Evolutionary conservation across 2,113 vertebrate genomes (phyloP).

Genomic region (Cricetomys ansorgei): DNA sequence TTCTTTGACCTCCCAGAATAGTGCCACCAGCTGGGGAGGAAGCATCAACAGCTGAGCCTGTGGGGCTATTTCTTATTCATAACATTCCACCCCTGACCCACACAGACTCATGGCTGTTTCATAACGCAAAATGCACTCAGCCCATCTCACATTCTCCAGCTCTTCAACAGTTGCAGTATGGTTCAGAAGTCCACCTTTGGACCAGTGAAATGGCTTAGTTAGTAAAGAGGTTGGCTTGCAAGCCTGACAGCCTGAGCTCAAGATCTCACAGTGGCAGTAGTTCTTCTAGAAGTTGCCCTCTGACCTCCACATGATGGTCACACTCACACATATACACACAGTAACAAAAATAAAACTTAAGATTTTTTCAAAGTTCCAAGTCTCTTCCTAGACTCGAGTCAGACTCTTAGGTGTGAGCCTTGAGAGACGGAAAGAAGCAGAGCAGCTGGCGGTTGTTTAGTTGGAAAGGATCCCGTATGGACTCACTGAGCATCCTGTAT

Average conservation of each 20-base stretch:
- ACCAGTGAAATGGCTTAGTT: neutral
- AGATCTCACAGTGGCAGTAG: neutral
- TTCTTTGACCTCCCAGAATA: neutral
- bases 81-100: neutral
- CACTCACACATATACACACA: neutral
- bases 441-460: conserved; percentile 8
- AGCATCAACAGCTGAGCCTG: neutral
- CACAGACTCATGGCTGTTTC: neutral
- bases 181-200: neutral
- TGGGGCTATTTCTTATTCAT: neutral
- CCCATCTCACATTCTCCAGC: neutral
- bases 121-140: neutral
- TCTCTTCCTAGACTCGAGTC: neutral
- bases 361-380: neutral
- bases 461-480: neutral
- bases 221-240: neutral
- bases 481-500: neutral
- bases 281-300: neutral
- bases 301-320: neutral
- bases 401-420: neutral
- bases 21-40: neutral
- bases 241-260: neutral
- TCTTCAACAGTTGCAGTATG: neutral
- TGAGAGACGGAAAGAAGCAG: neutral
- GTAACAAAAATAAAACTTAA: neutral